A percentile compares a stretch with the other conserved stretches of the same genome.
Evolutionary conservation across 2,797 vertebrate species (phyloP).

Genomic region (Dicrostonyx torquatus): DNA sequence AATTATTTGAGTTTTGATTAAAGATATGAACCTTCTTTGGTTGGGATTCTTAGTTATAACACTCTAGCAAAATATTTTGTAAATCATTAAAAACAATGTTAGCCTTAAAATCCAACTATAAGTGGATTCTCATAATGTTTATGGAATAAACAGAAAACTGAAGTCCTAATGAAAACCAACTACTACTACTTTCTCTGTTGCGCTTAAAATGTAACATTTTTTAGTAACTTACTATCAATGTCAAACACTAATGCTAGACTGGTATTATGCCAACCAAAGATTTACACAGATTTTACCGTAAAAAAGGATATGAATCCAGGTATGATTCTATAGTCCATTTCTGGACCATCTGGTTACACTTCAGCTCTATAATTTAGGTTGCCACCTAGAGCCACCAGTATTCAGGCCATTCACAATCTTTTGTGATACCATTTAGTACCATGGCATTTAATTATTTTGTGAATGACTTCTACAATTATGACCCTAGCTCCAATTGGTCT

Average conservation of each 20-base stretch:
- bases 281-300: not conserved
- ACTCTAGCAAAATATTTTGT: not conserved
- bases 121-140: not conserved
- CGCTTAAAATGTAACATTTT: not conserved
- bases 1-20: not conserved
- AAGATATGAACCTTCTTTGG: not conserved
- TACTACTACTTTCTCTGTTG: not conserved
- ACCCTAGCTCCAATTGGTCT: not conserved
- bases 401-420: not conserved
- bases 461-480: not conserved
- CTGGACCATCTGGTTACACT: not conserved
- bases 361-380: not conserved
- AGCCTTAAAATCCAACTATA: not conserved
- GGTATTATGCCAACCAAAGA: not conserved
- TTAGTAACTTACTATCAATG: not conserved
- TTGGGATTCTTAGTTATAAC: not conserved
- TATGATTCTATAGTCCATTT: not conserved
- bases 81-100: not conserved
- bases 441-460: not conserved
- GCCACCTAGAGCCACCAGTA: not conserved
- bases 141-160: not conserved
- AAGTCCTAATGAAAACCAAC: not conserved
- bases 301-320: not conserved
- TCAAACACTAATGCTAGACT: not conserved
- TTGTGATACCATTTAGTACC: not conserved